Conservation (phyloP, 2,888 invertebrate genomes). For the Lagria hirta region DNA sequence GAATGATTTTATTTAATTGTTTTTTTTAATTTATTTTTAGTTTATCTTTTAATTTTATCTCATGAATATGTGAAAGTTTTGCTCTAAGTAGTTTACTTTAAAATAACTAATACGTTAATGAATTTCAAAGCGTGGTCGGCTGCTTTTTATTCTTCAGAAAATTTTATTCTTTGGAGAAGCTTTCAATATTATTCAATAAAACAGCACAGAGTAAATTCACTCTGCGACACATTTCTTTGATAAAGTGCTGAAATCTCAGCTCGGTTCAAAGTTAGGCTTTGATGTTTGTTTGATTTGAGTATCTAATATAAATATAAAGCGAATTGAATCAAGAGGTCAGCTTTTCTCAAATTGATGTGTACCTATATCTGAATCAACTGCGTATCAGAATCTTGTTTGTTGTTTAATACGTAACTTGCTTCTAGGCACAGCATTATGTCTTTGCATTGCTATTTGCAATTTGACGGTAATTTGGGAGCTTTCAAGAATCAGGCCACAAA, state of each 20-base stretch:
- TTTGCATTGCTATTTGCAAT: slow-evolving; percentile 80
- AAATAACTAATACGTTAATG: too few species aligned
- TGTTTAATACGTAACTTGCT: too few species aligned
- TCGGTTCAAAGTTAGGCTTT: slow-evolving; percentile 9
- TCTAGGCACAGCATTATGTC: slow-evolving; percentile 71
- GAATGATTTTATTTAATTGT: too few species aligned
- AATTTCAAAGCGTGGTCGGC: too few species aligned
- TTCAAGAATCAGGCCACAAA: slow-evolving; percentile 59
- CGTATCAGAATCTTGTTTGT: slow-evolving; percentile 19
- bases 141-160: too few species aligned
- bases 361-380: neutral
- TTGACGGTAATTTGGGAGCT: slow-evolving; percentile 77
- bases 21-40: too few species aligned
- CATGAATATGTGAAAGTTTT: too few species aligned
- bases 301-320: neutral
- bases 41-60: too few species aligned
- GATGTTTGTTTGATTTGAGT: slow-evolving; percentile 10
- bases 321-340: slow-evolving; percentile 4
- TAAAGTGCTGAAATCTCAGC: slow-evolving; percentile 6
- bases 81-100: too few species aligned
- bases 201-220: neutral
- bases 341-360: slow-evolving; percentile 4
- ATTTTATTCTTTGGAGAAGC: neutral
- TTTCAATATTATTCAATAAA: slow-evolving; percentile 5
- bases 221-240: slow-evolving; percentile 8